Conservation (phyloP, 2,797 vertebrate genomes). For the Geotrypetes seraphini region DNA sequence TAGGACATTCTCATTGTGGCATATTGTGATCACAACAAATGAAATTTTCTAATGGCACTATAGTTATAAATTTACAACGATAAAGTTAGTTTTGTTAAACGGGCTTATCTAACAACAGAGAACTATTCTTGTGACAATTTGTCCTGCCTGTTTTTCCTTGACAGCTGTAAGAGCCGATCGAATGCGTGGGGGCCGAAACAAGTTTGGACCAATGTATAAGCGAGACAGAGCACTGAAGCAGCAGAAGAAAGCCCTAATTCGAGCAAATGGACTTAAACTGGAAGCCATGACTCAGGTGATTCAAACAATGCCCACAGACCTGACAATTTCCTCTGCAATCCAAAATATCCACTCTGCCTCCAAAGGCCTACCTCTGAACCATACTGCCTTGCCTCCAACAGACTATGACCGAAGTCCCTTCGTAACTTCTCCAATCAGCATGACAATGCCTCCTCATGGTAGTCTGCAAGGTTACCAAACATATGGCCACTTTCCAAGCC, state of each 20-base stretch:
- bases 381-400: conserved; percentile 86
- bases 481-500: conserved; percentile 87
- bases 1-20: no score
- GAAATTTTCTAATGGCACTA: no score
- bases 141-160: background rate
- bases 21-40: no score
- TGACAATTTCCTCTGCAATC: conserved; percentile 90
- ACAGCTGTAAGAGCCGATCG: conserved; percentile 91
- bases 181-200: conserved; percentile 95
- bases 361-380: conserved; percentile 91
- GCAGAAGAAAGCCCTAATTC: conserved; percentile 95
- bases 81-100: no score
- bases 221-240: conserved; percentile 93
- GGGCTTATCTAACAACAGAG: no score
- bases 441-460: conserved; percentile 90
- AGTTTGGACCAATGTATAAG: conserved; percentile 98
- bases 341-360: conserved; percentile 93
- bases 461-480: conserved; percentile 90
- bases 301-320: conserved; percentile 90
- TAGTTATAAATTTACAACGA: no score
- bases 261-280: conserved; percentile 93
- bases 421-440: conserved; percentile 92
- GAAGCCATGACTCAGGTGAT: conserved; percentile 97
- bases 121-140: conserved; percentile 8
- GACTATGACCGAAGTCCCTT: conserved; percentile 96